phyloP scores from a whole-genome alignment of 2,888 invertebrate species.

The Drosophila buzzatii region DNA sequence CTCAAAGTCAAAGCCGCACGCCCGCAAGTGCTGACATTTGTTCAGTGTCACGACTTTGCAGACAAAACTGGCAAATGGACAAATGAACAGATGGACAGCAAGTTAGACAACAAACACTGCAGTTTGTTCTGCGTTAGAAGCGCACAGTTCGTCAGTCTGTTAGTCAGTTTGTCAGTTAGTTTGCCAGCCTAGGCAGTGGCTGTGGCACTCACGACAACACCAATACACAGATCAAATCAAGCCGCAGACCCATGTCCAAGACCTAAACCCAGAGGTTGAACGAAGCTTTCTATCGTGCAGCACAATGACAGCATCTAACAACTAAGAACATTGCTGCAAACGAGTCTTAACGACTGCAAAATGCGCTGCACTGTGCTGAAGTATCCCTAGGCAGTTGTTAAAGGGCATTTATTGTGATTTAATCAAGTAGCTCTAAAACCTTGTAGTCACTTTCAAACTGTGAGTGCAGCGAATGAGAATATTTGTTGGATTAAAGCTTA shows the following conservation, averaged over 20 bases:
- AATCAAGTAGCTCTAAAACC: background rate
- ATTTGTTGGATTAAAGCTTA: background rate
- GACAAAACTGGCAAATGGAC: constrained; percentile 44
- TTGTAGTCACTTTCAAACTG: background rate
- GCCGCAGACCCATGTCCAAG: constrained; percentile 11
- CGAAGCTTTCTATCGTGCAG: constrained; percentile 67
- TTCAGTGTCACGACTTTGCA: constrained; percentile 76
- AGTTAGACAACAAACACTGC: constrained; percentile 42
- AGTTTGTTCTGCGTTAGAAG: constrained; percentile 59
- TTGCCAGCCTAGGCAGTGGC: constrained; percentile 37
- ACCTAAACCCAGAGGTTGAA: constrained; percentile 1
- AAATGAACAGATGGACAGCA: constrained; percentile 5
- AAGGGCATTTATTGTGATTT: background rate
- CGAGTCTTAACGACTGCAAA: constrained; percentile 4
- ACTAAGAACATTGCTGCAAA: constrained; percentile 22
- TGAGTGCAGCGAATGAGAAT: background rate
- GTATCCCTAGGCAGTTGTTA: background rate
- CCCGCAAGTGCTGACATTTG: constrained; percentile 80
- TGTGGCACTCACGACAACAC: constrained; percentile 68
- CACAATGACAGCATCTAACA: constrained; percentile 66
- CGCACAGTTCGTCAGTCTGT: constrained; percentile 39
- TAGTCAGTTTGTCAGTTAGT: constrained; percentile 33
- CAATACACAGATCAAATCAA: constrained; percentile 16
- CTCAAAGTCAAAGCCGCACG: constrained; percentile 76
- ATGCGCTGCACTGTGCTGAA: background rate